Conservation (phyloP, 2,113 vertebrate species). For the Copsychus sechellarum region DNA sequence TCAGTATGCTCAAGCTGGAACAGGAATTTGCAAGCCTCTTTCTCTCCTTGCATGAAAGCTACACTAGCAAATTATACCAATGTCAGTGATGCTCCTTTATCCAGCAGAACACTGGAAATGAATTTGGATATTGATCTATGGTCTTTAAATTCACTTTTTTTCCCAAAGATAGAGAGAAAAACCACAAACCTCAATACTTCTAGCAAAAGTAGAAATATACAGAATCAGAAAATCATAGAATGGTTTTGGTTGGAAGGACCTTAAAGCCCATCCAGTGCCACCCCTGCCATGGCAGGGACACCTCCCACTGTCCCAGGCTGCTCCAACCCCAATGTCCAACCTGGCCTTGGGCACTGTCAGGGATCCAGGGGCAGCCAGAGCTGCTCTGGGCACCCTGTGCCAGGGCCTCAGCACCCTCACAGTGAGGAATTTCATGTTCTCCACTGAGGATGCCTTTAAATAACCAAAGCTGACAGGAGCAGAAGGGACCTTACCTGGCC, state of each 20-base stretch:
- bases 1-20: not conserved
- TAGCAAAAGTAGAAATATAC: not conserved
- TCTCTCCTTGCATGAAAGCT: not conserved
- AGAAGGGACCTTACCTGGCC: not conserved
- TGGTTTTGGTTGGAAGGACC: not conserved
- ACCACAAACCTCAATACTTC: not conserved
- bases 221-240: not conserved
- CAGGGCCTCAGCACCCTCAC: accelerated
- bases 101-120: not conserved
- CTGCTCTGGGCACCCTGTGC: not conserved
- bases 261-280: accelerated
- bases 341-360: not conserved
- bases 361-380: not conserved
- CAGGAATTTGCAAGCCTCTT: not conserved
- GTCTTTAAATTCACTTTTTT: not conserved
- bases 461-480: not conserved
- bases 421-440: not conserved
- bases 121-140: not conserved
- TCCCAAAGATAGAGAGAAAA: not conserved
- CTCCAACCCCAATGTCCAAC: accelerated
- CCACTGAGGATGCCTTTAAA: not conserved
- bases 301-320: not conserved
- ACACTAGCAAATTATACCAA: not conserved
- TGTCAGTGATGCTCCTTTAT: not conserved
- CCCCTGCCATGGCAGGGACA: not conserved